phyloP scores from a whole-genome alignment of 2,113 vertebrate genomes.

The Urocolius indicus region DNA sequence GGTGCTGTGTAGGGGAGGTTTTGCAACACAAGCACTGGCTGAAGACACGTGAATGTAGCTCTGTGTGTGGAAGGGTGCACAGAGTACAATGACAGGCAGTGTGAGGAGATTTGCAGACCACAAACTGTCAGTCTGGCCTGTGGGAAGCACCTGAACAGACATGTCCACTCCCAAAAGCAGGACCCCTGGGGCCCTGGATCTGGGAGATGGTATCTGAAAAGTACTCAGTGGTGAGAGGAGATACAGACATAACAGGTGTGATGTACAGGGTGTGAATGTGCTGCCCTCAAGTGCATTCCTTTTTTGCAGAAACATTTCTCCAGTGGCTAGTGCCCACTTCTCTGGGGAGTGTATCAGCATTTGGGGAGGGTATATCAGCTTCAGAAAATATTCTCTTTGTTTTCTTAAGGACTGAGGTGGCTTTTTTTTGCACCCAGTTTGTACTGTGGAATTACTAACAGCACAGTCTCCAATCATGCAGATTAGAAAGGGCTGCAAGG shows the following conservation, averaged over 20 bases:
- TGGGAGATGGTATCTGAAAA: not conserved
- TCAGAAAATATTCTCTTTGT: not conserved
- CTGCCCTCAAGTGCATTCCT: not conserved
- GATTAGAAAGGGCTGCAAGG: not conserved
- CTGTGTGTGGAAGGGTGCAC: not conserved
- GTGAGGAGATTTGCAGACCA: not conserved
- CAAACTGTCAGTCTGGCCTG: not conserved
- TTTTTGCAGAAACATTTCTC: not conserved
- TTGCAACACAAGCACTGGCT: not conserved
- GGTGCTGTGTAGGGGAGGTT: not conserved
- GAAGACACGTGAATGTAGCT: not conserved
- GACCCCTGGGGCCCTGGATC: not conserved
- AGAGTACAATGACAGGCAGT: not conserved
- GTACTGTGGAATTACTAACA: not conserved
- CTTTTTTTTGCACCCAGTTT: not conserved
- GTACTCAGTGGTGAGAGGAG: not conserved
- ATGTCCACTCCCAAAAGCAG: not conserved
- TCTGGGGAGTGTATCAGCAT: not conserved
- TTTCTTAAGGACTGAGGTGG: not conserved
- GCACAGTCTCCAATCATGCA: not conserved
- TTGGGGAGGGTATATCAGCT: not conserved
- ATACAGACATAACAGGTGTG: not conserved
- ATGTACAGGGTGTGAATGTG: not conserved
- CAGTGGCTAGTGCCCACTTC: not conserved
- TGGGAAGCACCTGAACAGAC: not conserved